Conservation (phyloP, 2,888 invertebrate genomes). For the Cremastinae sp. region DNA sequence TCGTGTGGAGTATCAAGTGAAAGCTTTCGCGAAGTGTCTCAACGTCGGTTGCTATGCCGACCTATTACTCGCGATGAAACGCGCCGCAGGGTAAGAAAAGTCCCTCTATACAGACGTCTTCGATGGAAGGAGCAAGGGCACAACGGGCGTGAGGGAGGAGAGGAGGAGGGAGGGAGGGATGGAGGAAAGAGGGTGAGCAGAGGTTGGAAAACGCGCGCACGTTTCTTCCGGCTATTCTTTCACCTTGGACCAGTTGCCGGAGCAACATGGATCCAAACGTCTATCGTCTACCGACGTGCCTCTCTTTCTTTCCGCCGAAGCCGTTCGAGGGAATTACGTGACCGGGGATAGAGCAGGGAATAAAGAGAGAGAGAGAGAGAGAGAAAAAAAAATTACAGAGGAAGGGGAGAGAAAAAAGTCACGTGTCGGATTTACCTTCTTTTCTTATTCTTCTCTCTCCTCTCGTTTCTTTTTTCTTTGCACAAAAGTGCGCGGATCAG, state of each 20-base stretch:
- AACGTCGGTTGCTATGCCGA: slow-evolving; percentile 71
- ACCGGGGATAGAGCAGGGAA: slow-evolving; percentile 46
- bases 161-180: background rate
- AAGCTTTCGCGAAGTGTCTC: slow-evolving; percentile 72
- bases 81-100: slow-evolving; percentile 52
- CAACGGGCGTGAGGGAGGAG: background rate
- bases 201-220: slow-evolving; percentile 49
- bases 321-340: slow-evolving; percentile 59
- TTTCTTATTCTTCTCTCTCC: slow-evolving; percentile 48
- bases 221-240: slow-evolving; percentile 61
- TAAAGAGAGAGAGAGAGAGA: slow-evolving; percentile 30
- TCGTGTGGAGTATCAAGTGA: slow-evolving; percentile 21
- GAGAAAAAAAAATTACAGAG: slow-evolving; percentile 27
- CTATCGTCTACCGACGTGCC: slow-evolving; percentile 44
- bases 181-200: too few relatives aligned
- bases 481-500: slow-evolving; percentile 49
- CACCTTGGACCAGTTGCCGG: slow-evolving; percentile 62
- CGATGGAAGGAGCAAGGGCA: slow-evolving; percentile 3
- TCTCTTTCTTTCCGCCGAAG: slow-evolving; percentile 43
- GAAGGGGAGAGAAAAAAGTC: slow-evolving; percentile 43
- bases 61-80: slow-evolving; percentile 49
- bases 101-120: slow-evolving; percentile 30
- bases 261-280: slow-evolving; percentile 60
- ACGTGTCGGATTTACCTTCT: slow-evolving; percentile 51
- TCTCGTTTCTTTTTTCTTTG: slow-evolving; percentile 31